Evolutionary conservation across 1,140 invertebrate genomes (phyloP), one percentile per base, ranked within the genome.

Genomic region (Heliconius melpomene): DNA sequence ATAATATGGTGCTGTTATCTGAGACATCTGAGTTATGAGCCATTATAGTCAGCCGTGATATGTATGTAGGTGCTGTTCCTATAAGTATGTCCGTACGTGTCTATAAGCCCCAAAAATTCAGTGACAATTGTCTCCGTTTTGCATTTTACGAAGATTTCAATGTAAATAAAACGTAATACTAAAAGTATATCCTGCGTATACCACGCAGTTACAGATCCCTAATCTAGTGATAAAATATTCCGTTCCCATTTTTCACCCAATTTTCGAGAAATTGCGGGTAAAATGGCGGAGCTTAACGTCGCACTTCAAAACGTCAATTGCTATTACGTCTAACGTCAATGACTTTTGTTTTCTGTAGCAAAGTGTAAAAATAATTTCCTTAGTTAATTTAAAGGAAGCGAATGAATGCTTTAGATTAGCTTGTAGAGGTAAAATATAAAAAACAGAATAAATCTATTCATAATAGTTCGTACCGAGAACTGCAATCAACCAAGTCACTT

Each of bases 1-100:
- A 57, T 57, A 57, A 57, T 57, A 9, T 57, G 54, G 54, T 57
- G 54, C 20, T 52, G 54, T 57, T 57, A 57, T 57, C 54, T 57
- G 23, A 57, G 54, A 23, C n/a, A n/a, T n/a, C n/a, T 57, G 54
- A 57, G 54, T 57, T 57, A 57, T 57, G 54, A 57, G 54, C 54
- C 54, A 57, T 57, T 57, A 57, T 23, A 57, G 54, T 57, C 54
- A 23, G 18, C 54, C 54, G 54, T 57, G 54, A 57, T 20, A 23
- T 57, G 29, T 32, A 5, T 32, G n/a, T 57, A 57, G 54, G n/a
- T 57, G 54, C 54, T 23, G n/a, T 57, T 57, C 23, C n/a, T 57
- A 57, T n/a, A 23, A 54, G 54, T 18, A 20, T 57, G 8, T 23
- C 23, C 3, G 9, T 57, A 23, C 54, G 18, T 23, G 11, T 11